Base-by-base conservation (phyloP, 1,140 invertebrate genomes). In the Drosophila gunungcola region DNA sequence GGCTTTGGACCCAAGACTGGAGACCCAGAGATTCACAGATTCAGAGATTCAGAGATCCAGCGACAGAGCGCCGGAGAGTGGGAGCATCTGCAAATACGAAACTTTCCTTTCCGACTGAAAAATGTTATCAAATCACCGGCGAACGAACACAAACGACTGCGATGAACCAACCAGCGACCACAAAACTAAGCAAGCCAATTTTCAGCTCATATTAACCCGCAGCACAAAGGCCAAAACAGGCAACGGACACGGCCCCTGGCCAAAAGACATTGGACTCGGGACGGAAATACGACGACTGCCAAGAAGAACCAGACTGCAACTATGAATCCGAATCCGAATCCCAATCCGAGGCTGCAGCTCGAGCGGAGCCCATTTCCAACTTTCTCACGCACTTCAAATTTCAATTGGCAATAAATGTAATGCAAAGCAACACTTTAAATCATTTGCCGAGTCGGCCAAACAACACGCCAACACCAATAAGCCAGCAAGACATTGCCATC, bases 361-460 rank as follows among this genome's bases (percentile, higher is more conserved):
- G 58, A 68, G 63, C 41, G 25, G 34, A 79, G 73, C 56, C 70
- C 73, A 81, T 88, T 88, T 88, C 77, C 82, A 82, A 91, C 90
- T 91, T 91, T 91, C 90, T 91, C 90, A 91, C 90, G 90, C 90
- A 91, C 90, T 91, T 91, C 90, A 91, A 90, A 90, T 91, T 91
- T 91, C 90, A 91, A 91, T 91, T 90, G 90, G 90, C 90, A 91
- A 91, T 91, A 91, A 91, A 91, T 91, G 90, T 91, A 91, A 91
- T 91, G 90, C 90, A 91, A 91, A 82, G 90, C 90, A 91, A 91
- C 90, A 91, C 90, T 91, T 91, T 91, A 91, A 91, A 91, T 91
- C 90, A 91, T 91, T 79, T 85, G 82, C 83, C 61, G 82, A 85
- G 82, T 81, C 65, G 48, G 41, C 46, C 65, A 80, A 89, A 89